Conservation (phyloP, 1,140 invertebrate genomes). For the Brachionus koreanus region DNA sequence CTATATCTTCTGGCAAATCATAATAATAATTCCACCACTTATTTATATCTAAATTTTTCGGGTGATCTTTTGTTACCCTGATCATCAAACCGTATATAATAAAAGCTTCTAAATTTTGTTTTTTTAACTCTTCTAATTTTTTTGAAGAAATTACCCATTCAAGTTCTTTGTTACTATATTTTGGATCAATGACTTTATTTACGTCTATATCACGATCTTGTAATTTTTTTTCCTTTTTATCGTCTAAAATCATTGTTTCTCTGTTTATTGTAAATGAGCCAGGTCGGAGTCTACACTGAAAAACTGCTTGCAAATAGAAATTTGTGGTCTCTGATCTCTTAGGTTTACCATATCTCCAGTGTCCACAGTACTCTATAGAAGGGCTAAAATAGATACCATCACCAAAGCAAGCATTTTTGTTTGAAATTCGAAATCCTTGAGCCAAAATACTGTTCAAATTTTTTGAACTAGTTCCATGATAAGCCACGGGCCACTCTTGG, state of each 20-base stretch:
- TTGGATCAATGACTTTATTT: not conserved
- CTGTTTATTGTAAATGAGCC: not conserved
- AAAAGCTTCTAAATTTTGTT: not conserved
- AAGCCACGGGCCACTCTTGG: not conserved
- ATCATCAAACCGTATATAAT: not conserved
- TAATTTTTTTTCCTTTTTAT: not conserved
- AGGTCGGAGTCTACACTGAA: not conserved
- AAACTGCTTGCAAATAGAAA: not conserved
- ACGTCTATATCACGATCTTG: not conserved
- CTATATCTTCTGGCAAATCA: not conserved
- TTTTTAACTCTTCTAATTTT: not conserved
- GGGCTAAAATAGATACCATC: not conserved
- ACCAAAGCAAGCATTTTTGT: not conserved
- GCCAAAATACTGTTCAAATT: not conserved
- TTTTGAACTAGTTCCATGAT: not conserved
- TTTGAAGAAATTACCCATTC: not conserved
- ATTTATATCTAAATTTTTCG: not conserved
- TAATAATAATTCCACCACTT: conserved; percentile 2
- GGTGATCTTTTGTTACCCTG: not conserved
- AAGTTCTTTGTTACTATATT: not conserved
- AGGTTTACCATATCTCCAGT: not conserved
- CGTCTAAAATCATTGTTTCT: not conserved
- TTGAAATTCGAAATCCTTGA: conserved; percentile 7
- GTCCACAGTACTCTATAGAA: not conserved
- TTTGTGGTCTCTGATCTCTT: not conserved